A percentile compares a stretch with the other conserved stretches of the same genome.
Conservation (phyloP, 2,888 invertebrate species). For the Thumatha senex region DNA sequence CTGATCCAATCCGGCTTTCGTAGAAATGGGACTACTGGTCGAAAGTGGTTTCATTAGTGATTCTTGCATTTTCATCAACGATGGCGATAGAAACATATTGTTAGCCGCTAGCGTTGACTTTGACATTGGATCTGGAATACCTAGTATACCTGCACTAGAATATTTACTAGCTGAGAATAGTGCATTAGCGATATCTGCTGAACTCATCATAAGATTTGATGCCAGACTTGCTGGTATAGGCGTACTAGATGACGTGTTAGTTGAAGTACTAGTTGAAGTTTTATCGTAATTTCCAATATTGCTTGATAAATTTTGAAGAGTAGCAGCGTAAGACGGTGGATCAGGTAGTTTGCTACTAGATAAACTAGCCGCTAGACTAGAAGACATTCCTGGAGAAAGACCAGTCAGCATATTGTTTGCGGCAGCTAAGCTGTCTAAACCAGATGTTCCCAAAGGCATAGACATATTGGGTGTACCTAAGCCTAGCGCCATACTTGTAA, state of each 20-base stretch:
- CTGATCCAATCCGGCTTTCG: slow-evolving; percentile 73
- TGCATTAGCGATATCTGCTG: slow-evolving; percentile 86
- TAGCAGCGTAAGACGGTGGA: slow-evolving; percentile 75
- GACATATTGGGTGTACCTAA: slow-evolving; percentile 72
- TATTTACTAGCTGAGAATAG: slow-evolving; percentile 87
- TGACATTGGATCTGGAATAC: slow-evolving; percentile 90
- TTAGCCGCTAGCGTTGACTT: slow-evolving; percentile 89
- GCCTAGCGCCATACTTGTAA: slow-evolving; percentile 79
- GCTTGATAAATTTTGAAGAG: slow-evolving; percentile 70
- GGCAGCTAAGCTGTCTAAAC: slow-evolving; percentile 76
- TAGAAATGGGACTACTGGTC: slow-evolving; percentile 80
- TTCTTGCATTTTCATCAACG: slow-evolving; percentile 88
- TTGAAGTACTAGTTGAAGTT: slow-evolving; percentile 74
- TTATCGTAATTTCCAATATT: slow-evolving; percentile 72
- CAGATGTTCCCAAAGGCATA: slow-evolving; percentile 65
- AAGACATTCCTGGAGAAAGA: slow-evolving; percentile 67
- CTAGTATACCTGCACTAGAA: slow-evolving; percentile 84
- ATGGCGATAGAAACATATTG: slow-evolving; percentile 91
- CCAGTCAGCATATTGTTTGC: slow-evolving; percentile 77
- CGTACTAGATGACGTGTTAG: slow-evolving; percentile 75
- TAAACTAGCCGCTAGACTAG: slow-evolving; percentile 71
- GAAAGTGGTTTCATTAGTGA: slow-evolving; percentile 84
- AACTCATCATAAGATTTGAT: slow-evolving; percentile 85
- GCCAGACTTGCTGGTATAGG: slow-evolving; percentile 81
- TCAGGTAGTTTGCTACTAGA: slow-evolving; percentile 72